Conservation (phyloP, 2,113 vertebrate genomes). For the Hemichromis elongatus region DNA sequence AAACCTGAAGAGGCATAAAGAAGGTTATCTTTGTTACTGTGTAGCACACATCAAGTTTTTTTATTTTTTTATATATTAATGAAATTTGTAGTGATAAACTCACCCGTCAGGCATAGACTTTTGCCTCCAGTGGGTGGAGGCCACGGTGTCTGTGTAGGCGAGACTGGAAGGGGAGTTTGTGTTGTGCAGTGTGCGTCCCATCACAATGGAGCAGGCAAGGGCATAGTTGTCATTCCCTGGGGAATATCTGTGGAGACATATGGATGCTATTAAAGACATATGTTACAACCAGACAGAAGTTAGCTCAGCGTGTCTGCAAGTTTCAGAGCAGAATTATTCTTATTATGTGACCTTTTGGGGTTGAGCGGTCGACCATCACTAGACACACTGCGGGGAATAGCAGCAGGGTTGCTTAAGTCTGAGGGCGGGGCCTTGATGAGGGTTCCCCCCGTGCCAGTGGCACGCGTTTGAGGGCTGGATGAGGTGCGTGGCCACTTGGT, state of each 20-base stretch:
- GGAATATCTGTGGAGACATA: constrained; percentile 76
- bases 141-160: constrained; percentile 80
- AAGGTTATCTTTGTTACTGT: neutral
- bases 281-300: neutral
- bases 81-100: neutral
- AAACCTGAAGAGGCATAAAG: constrained; percentile 73
- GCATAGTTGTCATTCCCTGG: constrained; percentile 90
- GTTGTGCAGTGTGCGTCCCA: constrained; percentile 84
- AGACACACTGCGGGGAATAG: constrained; percentile 90
- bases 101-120: constrained; percentile 93
- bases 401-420: constrained; percentile 76
- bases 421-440: constrained; percentile 78
- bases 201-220: constrained; percentile 85
- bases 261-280: neutral
- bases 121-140: constrained; percentile 83
- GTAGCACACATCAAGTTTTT: neutral
- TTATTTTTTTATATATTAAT: neutral
- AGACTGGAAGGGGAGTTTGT: constrained; percentile 84
- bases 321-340: neutral
- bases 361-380: constrained; percentile 88
- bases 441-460: constrained; percentile 71
- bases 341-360: constrained; percentile 75
- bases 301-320: neutral
- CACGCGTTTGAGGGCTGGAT: constrained; percentile 74
- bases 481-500: constrained; percentile 90